These are phyloP conservation scores for Solenopsis invicta DNA, from an alignment of 1,140 invertebrate genomes.

Conservation along the genomic window DNA sequence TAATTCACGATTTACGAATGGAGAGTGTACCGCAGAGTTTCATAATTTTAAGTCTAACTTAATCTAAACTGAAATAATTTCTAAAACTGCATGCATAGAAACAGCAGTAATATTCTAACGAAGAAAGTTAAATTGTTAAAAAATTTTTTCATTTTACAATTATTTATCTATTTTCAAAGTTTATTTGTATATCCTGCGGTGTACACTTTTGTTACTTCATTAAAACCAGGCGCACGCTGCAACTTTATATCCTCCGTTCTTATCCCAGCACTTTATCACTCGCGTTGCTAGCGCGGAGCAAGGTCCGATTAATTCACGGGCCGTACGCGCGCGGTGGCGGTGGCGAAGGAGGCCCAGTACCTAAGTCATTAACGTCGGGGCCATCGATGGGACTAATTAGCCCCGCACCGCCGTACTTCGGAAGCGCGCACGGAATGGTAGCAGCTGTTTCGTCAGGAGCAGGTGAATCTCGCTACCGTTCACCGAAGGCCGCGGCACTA, in stretches of 20 bases:
- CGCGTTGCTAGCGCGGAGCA: neutral
- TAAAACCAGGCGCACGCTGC: constrained; percentile 29
- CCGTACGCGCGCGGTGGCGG: neutral
- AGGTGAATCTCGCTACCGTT: constrained; percentile 61
- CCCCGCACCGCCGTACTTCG: constrained; percentile 19
- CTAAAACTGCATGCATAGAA: neutral
- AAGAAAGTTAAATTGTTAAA: neutral
- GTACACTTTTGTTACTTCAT: neutral
- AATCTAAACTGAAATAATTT: too few relatives aligned
- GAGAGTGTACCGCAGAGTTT: neutral
- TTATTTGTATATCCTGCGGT: neutral
- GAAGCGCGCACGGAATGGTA: constrained; percentile 64
- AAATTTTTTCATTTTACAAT: neutral
- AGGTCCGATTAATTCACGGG: constrained; percentile 40
- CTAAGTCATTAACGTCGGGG: constrained; percentile 60
- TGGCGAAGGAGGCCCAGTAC: constrained; percentile 47
- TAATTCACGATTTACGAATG: neutral
- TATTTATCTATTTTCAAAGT: neutral
- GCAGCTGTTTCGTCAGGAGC: constrained; percentile 77
- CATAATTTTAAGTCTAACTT: neutral
- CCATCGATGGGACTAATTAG: constrained; percentile 58
- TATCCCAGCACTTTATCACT: constrained; percentile 55
- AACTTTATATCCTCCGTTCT: constrained; percentile 18
- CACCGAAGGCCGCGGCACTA: neutral
- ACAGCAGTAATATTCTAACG: neutral